Base-by-base conservation (phyloP, 2,888 invertebrate species). In the Latrodectus hesperus region DNA sequence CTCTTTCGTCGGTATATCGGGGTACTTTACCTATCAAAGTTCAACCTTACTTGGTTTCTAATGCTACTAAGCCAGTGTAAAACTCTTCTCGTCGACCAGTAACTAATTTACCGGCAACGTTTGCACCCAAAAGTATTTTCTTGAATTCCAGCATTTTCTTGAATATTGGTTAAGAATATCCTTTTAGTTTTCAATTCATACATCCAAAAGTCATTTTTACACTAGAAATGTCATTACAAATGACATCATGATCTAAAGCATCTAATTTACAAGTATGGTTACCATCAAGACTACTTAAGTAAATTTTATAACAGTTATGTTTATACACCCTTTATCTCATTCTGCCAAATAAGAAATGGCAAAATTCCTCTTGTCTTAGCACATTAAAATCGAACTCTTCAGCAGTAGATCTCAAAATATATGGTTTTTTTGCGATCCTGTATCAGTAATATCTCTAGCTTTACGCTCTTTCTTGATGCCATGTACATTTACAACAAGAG, bases 191-290 rank as follows among this genome's bases (percentile, higher is more conserved):
- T 65, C 51, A 77, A 73, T 73, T 84, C 67, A 12, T 26, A 4
- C 64, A 77, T 65, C 77, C 84, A 78, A 52, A 77, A 53, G 0
- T 77, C 51, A 22, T 80, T 64, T 64, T 51, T 60, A 79, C 16
- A 12, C 71, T 55, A 3, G 64, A 11, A 49, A 76, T 71, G 16
- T 52, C 78, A 55, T 79, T 70, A 16, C 55, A 70, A 70, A 55
- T 79, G 5, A 79, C 9, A 71, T 70, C 55, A 9, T 70, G 22
- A 22, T 22, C 22, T 1, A 22, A 22, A 22, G 22, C n/a, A 22
- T 22, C 22, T 22, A 22, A 22, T 22, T 22, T 22, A 22, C 22
- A 22, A 22, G 22, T 22, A 22, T 22, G 1, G 22, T 1, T 22
- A 22, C 22, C 22, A 22, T 22, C 22, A 22, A 22, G 22, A 22